These are phyloP conservation scores for Ceriagrion tenellum DNA, from an alignment of 2,888 invertebrate species.

Conservation along the genomic window DNA sequence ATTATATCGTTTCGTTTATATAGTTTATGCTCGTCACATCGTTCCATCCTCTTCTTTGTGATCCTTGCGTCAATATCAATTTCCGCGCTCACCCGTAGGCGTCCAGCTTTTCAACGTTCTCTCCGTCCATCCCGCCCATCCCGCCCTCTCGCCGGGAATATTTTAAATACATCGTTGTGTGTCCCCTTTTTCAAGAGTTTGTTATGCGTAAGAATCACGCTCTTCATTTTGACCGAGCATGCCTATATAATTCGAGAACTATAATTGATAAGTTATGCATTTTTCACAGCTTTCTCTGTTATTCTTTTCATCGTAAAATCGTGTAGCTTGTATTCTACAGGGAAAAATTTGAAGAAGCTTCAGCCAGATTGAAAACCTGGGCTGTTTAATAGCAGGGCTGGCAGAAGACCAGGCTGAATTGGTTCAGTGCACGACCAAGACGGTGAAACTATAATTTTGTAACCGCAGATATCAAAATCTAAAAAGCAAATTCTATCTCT, in stretches of 20 bases:
- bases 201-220: not conserved
- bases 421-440: no score
- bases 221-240: not conserved
- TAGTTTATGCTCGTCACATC: not conserved
- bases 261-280: no score
- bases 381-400: no score
- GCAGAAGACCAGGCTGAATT: no score
- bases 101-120: not conserved
- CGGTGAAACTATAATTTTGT: no score
- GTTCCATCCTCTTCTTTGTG: not conserved
- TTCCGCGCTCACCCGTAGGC: not conserved
- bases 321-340: no score
- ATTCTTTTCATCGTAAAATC: no score
- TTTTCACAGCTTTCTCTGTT: no score
- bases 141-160: not conserved
- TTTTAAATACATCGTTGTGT: not conserved
- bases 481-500: no score
- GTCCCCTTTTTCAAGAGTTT: not conserved
- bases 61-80: not conserved
- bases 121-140: not conserved
- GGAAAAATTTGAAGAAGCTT: no score
- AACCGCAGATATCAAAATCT: no score
- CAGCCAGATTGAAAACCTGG: no score
- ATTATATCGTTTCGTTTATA: slow-evolving; percentile 22
- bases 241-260: not conserved